Percentiles rank a stretch among this genome's conserved stretches.
Evolutionary conservation across 2,113 vertebrate genomes (phyloP).

Genomic region (Lonchura striata): DNA sequence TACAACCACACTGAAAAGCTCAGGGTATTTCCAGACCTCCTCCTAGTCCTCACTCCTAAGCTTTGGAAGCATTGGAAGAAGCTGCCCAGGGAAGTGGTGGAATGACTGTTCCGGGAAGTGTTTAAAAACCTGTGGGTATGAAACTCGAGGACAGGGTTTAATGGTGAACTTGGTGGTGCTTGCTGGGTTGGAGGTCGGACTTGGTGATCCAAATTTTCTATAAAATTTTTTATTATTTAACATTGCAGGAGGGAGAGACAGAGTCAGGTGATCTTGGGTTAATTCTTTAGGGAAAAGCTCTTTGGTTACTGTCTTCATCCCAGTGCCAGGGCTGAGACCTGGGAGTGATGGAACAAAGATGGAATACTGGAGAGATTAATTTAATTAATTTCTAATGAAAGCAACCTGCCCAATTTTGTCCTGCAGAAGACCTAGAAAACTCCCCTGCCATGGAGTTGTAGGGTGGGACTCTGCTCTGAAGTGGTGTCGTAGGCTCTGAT

Average conservation of each 20-base stretch:
- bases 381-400: neutral
- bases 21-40: neutral
- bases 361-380: neutral
- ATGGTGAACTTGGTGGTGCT: neutral
- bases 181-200: neutral
- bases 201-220: neutral
- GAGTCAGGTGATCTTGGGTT: neutral
- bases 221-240: neutral
- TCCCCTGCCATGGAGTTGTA: accelerated
- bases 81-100: neutral
- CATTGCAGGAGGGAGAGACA: neutral
- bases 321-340: neutral
- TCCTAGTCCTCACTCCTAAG: neutral
- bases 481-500: neutral
- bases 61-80: neutral
- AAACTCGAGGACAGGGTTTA: accelerated
- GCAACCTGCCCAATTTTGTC: neutral
- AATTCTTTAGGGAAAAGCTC: neutral
- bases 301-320: neutral
- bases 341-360: neutral
- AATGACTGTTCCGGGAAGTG: neutral
- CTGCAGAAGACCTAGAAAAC: neutral
- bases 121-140: neutral
- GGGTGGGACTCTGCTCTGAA: neutral
- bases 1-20: neutral